A percentile compares a stretch with the other conserved stretches of the same genome.
Conservation (phyloP, 2,113 vertebrate genomes). For the Melanerpes formicivorus region DNA sequence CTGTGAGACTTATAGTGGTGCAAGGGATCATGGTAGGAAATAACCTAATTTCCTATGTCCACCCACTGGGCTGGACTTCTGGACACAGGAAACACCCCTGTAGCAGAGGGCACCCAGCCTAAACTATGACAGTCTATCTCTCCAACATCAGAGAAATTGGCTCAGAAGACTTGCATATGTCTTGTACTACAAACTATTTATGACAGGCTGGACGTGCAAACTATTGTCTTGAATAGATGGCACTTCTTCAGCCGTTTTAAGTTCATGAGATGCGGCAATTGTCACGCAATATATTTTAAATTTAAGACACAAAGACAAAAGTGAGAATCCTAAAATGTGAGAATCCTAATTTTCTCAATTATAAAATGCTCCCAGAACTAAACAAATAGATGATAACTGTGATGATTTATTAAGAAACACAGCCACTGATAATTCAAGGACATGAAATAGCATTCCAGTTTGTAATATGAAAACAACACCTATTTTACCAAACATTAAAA, state of each 20-base stretch:
- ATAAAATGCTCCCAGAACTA: neutral
- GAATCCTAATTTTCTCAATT: neutral
- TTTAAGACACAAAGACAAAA: slow-evolving; percentile 46
- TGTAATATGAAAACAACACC: neutral
- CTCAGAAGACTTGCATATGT: neutral
- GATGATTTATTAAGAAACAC: slow-evolving; percentile 1
- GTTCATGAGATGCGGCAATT: slow-evolving; percentile 24
- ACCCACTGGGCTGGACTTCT: too few relatives aligned
- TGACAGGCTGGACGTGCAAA: neutral
- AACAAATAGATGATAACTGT: slow-evolving; percentile 48
- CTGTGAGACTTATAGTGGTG: too few relatives aligned
- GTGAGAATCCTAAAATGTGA: neutral
- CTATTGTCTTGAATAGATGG: neutral
- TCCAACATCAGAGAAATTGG: neutral
- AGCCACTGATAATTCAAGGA: neutral
- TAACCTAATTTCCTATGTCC: too few relatives aligned
- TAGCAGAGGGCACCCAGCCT: too few relatives aligned
- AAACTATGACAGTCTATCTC: too few relatives aligned
- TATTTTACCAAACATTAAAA: neutral
- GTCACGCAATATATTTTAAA: neutral
- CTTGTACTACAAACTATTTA: neutral
- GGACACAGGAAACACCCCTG: too few relatives aligned
- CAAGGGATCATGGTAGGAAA: too few relatives aligned
- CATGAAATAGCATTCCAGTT: neutral
- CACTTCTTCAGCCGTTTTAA: neutral